A percentile compares a stretch with the other conserved stretches of the same genome.
These are phyloP conservation scores for Hesperophylax magnus DNA, from an alignment of 1,140 invertebrate genomes.

Conservation along the genomic window DNA sequence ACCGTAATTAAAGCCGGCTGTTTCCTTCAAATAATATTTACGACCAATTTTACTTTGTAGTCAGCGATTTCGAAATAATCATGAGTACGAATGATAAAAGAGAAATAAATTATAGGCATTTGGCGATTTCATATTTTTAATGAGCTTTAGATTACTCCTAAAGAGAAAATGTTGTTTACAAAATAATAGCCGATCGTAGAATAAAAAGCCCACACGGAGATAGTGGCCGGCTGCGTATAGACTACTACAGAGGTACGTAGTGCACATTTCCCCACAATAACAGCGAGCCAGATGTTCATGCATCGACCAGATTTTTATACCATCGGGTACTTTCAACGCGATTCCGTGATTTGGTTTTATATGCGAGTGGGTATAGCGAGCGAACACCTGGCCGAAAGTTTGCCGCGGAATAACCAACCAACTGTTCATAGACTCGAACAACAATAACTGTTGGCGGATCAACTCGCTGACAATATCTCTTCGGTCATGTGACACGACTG, in stretches of 20 bases:
- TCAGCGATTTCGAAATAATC: neutral
- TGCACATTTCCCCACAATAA: neutral
- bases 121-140: too few relatives aligned
- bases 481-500: conserved; percentile 25
- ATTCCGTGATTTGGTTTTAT: conserved; percentile 56
- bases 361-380: conserved; percentile 41
- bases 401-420: conserved; percentile 29
- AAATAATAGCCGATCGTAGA: neutral
- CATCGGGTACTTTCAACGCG: conserved; percentile 34
- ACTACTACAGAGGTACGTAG: neutral
- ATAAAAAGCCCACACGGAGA: conserved; percentile 39
- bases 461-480: conserved; percentile 29
- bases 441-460: conserved; percentile 31
- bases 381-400: conserved; percentile 56
- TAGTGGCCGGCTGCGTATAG: conserved; percentile 2
- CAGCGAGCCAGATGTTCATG: conserved; percentile 50
- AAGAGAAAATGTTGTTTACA: neutral
- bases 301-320: conserved; percentile 48
- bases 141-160: neutral
- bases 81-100: neutral
- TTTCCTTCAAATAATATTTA: too few relatives aligned
- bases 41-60: neutral
- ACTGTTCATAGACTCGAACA: conserved; percentile 38
- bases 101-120: too few relatives aligned
- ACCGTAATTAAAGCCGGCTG: too few relatives aligned